phyloP scores from a whole-genome alignment of 2,797 vertebrate species.

The Loriculus beryllinus region DNA sequence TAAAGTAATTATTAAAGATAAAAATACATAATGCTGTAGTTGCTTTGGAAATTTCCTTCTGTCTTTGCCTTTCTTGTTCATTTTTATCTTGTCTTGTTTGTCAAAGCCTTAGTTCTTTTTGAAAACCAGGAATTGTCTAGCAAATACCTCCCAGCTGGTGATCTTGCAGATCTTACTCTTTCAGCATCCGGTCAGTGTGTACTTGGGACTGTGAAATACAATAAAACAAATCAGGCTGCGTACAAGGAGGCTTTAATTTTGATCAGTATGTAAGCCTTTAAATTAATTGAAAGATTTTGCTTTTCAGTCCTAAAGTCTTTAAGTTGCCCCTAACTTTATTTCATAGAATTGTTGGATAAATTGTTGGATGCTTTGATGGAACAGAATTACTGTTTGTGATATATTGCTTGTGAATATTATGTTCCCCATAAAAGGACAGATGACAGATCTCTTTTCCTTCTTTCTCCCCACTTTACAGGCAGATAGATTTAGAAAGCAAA shows the following conservation, averaged over 20 bases:
- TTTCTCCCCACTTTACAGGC: conserved; percentile 75
- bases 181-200: background rate
- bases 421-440: background rate
- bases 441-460: background rate
- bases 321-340: background rate
- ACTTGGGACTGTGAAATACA: background rate
- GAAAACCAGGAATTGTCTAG: background rate
- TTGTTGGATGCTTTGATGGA: background rate
- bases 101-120: background rate
- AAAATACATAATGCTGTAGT: background rate
- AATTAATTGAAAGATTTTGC: background rate
- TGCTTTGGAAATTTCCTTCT: background rate
- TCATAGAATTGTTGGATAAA: background rate
- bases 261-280: background rate
- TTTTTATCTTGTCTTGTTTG: background rate
- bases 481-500: conserved; percentile 86
- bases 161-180: background rate
- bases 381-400: background rate
- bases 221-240: background rate
- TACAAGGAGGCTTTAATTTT: background rate
- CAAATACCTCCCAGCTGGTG: background rate
- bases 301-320: background rate
- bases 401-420: background rate
- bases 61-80: background rate
- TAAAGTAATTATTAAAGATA: background rate